Conservation (phyloP, 2,797 vertebrate species). For the Sebastes taczanowskii region DNA sequence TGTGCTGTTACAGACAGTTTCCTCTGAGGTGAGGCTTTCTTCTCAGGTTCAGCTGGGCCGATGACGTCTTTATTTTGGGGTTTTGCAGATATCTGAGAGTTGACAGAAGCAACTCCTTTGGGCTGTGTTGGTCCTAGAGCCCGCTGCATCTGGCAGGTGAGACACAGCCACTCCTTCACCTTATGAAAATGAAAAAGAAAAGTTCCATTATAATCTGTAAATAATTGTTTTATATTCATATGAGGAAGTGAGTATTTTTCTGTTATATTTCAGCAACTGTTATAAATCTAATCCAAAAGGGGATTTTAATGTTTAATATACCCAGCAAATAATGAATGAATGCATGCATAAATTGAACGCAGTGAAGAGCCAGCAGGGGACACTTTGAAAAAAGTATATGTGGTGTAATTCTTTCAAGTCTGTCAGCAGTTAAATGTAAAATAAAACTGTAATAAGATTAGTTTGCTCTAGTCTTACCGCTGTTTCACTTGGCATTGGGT, state of each 20-base stretch:
- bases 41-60: slow-evolving; percentile 54
- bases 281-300: not conserved
- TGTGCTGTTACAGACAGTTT: slow-evolving; percentile 69
- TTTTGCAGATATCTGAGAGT: slow-evolving; percentile 65
- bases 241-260: not conserved
- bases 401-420: not conserved
- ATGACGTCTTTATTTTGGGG: slow-evolving; percentile 61
- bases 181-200: slow-evolving; percentile 35
- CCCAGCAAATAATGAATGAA: not conserved
- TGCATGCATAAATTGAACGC: not conserved
- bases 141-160: slow-evolving; percentile 95
- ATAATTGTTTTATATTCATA: not conserved
- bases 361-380: not conserved
- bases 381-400: not conserved
- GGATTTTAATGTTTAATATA: not conserved
- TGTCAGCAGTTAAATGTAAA: not conserved
- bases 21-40: slow-evolving; percentile 68
- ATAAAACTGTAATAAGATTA: not conserved
- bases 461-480: slow-evolving; percentile 70
- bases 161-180: slow-evolving; percentile 90
- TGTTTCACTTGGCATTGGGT: slow-evolving; percentile 87
- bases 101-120: slow-evolving; percentile 57
- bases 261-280: not conserved
- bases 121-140: slow-evolving; percentile 82
- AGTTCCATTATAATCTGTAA: not conserved